Conservation (phyloP, 2,888 invertebrate genomes). For the Drosophila monieri region DNA sequence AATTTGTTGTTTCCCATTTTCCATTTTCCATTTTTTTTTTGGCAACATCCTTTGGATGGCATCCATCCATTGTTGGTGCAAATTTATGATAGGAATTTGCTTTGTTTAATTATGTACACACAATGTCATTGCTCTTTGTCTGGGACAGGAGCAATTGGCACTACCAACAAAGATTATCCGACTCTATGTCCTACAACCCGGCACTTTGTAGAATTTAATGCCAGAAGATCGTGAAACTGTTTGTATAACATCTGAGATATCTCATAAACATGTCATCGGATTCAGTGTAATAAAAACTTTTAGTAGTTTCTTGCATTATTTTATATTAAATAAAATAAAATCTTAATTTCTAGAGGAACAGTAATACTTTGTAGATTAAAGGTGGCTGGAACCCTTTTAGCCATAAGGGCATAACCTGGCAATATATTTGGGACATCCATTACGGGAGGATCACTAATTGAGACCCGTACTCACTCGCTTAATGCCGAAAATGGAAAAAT, state of each 20-base stretch:
- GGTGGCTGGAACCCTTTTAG: not conserved
- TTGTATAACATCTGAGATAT: constrained; percentile 31
- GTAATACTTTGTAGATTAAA: not conserved
- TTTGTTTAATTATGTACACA: constrained; percentile 46
- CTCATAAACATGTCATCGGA: constrained; percentile 30
- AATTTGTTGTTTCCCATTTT: constrained; percentile 15
- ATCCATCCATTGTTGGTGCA: constrained; percentile 25
- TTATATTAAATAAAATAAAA: not conserved
- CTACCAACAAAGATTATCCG: constrained; percentile 9
- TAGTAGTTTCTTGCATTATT: not conserved
- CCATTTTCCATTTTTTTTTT: constrained; percentile 12
- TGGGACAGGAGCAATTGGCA: constrained; percentile 16
- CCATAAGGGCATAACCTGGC: not conserved
- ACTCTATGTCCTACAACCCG: not conserved
- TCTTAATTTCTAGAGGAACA: not conserved
- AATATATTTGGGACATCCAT: constrained; percentile 10
- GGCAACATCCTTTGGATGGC: constrained; percentile 26
- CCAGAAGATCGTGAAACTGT: constrained; percentile 18
- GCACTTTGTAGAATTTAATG: constrained; percentile 20
- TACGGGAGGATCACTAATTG: constrained; percentile 25
- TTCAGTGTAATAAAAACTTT: not conserved
- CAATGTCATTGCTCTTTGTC: constrained; percentile 37
- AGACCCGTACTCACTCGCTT: constrained; percentile 1
- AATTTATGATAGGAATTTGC: constrained; percentile 48
- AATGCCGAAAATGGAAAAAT: constrained; percentile 1